A percentile compares a stretch with the other conserved stretches of the same genome.
These are phyloP conservation scores for Lordiphosa clarofinis DNA, from an alignment of 1,140 invertebrate species.

Conservation along the genomic window DNA sequence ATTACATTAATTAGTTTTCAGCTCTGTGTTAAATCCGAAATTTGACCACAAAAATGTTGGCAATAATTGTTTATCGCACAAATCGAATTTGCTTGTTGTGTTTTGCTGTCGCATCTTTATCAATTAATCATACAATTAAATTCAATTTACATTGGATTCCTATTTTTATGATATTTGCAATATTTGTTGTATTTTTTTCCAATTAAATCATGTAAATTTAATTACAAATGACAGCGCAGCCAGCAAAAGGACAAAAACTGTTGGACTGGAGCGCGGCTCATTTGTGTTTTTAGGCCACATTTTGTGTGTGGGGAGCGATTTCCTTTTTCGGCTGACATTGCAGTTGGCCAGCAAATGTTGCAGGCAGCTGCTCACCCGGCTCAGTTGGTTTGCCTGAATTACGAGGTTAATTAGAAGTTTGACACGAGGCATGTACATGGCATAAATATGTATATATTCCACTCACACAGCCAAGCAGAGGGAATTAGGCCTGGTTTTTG, in stretches of 20 bases:
- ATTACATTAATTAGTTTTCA: too few relatives aligned
- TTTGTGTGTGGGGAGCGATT: too few relatives aligned
- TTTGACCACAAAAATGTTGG: too few relatives aligned
- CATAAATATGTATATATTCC: slow-evolving; percentile 16
- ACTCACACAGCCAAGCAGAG: not conserved
- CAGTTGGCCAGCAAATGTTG: too few relatives aligned
- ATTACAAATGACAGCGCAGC: slow-evolving; percentile 1
- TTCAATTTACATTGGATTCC: slow-evolving; percentile 6
- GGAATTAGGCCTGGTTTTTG: slow-evolving; percentile 1
- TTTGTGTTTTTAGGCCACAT: too few relatives aligned
- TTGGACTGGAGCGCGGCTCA: too few relatives aligned
- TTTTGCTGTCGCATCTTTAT: slow-evolving; percentile 9
- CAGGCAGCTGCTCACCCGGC: not conserved
- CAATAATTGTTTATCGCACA: too few relatives aligned
- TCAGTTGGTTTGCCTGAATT: slow-evolving; percentile 8
- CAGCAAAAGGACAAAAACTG: too few relatives aligned
- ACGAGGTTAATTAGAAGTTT: slow-evolving; percentile 12
- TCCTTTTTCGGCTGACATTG: too few relatives aligned
- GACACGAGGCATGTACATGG: slow-evolving; percentile 7
- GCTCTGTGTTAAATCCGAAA: too few relatives aligned
- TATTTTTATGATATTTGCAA: slow-evolving; percentile 11
- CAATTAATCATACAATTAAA: slow-evolving; percentile 14
- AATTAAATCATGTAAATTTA: slow-evolving; percentile 10
- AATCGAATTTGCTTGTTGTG: not conserved
- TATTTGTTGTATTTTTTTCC: slow-evolving; percentile 1